Evolutionary conservation across 64 coral and sea anemone species (phyloP).

Genomic region (Orbicella faveolata): DNA sequence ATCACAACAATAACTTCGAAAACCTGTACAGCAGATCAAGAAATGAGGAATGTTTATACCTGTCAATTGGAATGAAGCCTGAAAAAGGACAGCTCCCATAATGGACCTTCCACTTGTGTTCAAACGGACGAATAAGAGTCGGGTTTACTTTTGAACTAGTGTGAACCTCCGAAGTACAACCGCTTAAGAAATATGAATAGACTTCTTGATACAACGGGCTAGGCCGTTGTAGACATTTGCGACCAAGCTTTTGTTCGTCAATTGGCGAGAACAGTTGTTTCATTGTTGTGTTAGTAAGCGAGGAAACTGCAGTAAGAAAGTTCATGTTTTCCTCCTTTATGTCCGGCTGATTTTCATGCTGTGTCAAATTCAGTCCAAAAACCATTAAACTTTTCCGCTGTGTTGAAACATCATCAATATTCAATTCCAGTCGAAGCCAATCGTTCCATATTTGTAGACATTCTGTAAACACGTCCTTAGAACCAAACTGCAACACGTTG

Average conservation of each 20-base stretch:
- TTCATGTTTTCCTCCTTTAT: neutral
- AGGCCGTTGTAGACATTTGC: neutral
- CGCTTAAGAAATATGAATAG: slow-evolving; percentile 8
- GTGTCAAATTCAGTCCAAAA: neutral
- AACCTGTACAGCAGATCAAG: neutral
- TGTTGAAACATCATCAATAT: neutral
- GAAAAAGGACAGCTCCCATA: slow-evolving; percentile 36
- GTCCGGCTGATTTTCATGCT: neutral
- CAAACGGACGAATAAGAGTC: slow-evolving; percentile 22
- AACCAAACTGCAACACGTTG: slow-evolving; percentile 4
- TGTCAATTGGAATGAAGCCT: slow-evolving; percentile 17
- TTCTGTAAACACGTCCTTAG: neutral
- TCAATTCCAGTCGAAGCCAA: neutral
- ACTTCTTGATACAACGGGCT: slow-evolving; percentile 15
- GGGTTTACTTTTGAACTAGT: slow-evolving; percentile 13
- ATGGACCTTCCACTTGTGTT: slow-evolving; percentile 29
- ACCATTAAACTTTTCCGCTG: slow-evolving; percentile 21
- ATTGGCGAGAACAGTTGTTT: neutral
- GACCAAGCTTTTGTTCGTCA: slow-evolving; percentile 19
- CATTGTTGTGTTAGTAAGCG: neutral
- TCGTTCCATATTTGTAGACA: slow-evolving; percentile 28
- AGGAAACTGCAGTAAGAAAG: slow-evolving; percentile 12
- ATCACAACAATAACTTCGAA: too few species aligned
- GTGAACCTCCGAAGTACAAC: neutral
- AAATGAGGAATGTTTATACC: neutral